These are phyloP conservation scores for Cyphomyrmex costatus DNA, from an alignment of 1,140 invertebrate species.

Conservation along the genomic window DNA sequence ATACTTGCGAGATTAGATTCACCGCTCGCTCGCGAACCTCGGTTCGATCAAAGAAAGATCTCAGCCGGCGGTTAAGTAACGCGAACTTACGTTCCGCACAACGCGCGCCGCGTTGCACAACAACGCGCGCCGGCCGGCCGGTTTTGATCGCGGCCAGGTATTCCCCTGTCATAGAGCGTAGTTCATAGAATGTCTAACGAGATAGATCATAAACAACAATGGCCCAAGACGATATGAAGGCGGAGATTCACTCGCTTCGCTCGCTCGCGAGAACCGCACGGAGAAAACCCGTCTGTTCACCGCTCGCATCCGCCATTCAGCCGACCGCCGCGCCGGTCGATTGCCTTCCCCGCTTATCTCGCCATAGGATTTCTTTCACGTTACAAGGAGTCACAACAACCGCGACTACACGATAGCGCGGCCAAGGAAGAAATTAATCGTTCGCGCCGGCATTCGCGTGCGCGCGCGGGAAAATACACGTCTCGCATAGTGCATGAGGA, in stretches of 20 bases:
- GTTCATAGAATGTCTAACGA: conserved; percentile 65
- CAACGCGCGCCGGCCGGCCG: conserved; percentile 20
- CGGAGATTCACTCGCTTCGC: conserved; percentile 36
- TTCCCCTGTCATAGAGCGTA: conserved; percentile 49
- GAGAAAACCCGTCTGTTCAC: conserved; percentile 31
- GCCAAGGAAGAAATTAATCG: conserved; percentile 55
- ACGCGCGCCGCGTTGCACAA: conserved; percentile 59
- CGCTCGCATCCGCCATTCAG: not conserved
- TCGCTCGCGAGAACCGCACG: not conserved
- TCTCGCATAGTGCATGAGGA: not conserved
- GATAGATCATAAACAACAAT: conserved; percentile 68
- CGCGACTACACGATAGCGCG: conserved; percentile 15
- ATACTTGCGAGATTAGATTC: conserved; percentile 51
- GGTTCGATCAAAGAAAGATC: conserved; percentile 51
- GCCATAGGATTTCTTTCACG: conserved; percentile 44
- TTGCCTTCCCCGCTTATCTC: conserved; percentile 46
- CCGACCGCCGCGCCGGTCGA: conserved; percentile 21
- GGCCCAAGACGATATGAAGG: conserved; percentile 44
- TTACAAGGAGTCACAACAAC: conserved; percentile 47
- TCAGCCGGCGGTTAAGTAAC: conserved; percentile 60
- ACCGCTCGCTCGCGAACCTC: conserved; percentile 26
- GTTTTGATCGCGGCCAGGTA: conserved; percentile 53
- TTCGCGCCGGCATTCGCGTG: not conserved
- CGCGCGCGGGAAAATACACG: conserved; percentile 11
- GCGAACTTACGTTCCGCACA: conserved; percentile 36